Conservation (phyloP, 2,113 vertebrate species). For the Stercorarius parasiticus region DNA sequence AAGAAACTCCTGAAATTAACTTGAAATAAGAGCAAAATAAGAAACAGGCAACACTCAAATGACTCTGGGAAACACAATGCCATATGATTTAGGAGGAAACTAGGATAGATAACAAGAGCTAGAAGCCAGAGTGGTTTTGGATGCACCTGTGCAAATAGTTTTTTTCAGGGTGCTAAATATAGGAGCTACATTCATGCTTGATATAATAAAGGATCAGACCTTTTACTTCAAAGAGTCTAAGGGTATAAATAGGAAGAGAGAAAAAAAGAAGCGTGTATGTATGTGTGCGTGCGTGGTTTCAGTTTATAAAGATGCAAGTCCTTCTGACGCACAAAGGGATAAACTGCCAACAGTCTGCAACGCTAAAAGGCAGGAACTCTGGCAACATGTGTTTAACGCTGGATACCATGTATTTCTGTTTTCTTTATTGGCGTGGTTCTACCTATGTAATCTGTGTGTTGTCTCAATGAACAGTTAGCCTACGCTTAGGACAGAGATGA, state of each 20-base stretch:
- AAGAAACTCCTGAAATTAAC: neutral
- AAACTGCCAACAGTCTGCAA: neutral
- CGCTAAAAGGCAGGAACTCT: neutral
- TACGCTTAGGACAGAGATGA: neutral
- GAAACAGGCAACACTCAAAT: neutral
- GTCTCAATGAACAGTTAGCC: neutral
- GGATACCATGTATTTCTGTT: neutral
- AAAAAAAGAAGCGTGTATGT: neutral
- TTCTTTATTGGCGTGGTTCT: neutral
- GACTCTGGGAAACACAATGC: neutral
- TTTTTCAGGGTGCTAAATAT: slow-evolving; percentile 50
- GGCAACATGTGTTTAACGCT: neutral
- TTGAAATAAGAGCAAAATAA: slow-evolving; percentile 12
- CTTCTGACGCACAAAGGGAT: slow-evolving; percentile 32
- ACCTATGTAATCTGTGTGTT: neutral
- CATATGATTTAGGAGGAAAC: neutral
- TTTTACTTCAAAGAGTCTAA: slow-evolving; percentile 44
- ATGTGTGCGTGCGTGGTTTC: neutral
- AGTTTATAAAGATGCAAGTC: slow-evolving; percentile 26
- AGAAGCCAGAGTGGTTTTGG: neutral
- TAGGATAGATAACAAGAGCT: neutral
- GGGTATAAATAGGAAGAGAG: slow-evolving; percentile 40
- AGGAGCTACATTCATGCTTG: slow-evolving; percentile 1
- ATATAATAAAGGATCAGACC: slow-evolving; percentile 48
- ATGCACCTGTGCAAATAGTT: slow-evolving; percentile 36